These are phyloP conservation scores for Euglossa dilemma DNA, from an alignment of 1,140 invertebrate species.

Conservation along the genomic window DNA sequence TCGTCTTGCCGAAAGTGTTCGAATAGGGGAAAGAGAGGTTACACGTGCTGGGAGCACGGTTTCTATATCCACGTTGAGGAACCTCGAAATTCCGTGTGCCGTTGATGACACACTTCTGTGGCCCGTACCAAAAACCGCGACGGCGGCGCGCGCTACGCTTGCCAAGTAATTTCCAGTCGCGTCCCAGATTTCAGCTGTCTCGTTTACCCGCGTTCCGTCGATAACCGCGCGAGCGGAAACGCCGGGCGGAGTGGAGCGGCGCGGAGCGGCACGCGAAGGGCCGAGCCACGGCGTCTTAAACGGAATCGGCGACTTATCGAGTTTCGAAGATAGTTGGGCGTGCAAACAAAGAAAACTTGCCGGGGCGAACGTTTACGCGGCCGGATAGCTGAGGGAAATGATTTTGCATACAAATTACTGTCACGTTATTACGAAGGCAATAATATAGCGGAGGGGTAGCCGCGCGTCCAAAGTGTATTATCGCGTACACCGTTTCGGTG, in stretches of 20 bases:
- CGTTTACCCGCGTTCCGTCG: slow-evolving; percentile 13
- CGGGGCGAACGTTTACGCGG: slow-evolving; percentile 45
- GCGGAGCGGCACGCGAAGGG: neutral
- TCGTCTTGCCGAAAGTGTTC: neutral
- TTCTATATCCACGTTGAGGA: neutral
- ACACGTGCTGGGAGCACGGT: too few relatives aligned
- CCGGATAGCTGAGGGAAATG: slow-evolving; percentile 51
- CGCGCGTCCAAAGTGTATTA: slow-evolving; percentile 74
- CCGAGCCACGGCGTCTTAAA: slow-evolving; percentile 17
- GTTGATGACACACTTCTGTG: neutral
- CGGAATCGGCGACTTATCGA: slow-evolving; percentile 46
- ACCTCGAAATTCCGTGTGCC: neutral
- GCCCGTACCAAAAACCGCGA: slow-evolving; percentile 2
- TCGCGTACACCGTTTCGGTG: slow-evolving; percentile 75
- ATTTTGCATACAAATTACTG: slow-evolving; percentile 72
- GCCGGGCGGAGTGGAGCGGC: neutral
- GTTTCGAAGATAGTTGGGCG: slow-evolving; percentile 48
- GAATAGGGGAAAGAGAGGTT: neutral
- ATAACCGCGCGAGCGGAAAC: neutral
- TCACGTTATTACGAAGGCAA: slow-evolving; percentile 69
- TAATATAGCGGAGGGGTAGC: slow-evolving; percentile 68
- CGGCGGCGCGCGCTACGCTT: neutral
- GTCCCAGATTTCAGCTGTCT: slow-evolving; percentile 28
- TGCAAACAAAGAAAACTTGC: slow-evolving; percentile 57
- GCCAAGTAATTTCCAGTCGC: slow-evolving; percentile 27